Evolutionary conservation across 2,888 invertebrate genomes (phyloP), one percentile per base, ranked within the genome.

Genomic region (Mesopsocus fuscifrons): DNA sequence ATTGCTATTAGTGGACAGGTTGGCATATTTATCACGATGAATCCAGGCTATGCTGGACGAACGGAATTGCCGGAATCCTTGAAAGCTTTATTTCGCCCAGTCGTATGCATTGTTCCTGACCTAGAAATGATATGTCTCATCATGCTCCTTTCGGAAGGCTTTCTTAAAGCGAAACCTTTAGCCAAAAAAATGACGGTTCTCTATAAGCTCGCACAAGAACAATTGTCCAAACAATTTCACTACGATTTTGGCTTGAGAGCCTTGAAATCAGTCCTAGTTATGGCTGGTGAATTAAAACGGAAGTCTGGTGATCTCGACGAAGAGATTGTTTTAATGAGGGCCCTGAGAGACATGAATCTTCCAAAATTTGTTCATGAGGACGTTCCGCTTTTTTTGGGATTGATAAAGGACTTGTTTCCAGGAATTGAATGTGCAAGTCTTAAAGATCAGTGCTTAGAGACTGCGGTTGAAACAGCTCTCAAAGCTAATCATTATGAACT

Each of bases 1-100:
- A 88, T 91, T 46, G 66, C 63, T 5, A 60, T 92, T 58, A 88
- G 91, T 61, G 63, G 68, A 4, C 85, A 88, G 63, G 81, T 89
- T 13, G 91, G 91, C 1, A 80, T 92, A 48, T 94, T 92, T 61
- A 87, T 91, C 44, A 92, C 91, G 1, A 91, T 92, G 88, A 91
- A 92, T 65, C 89, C 89, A 0, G 89, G 89, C 1, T 89, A 91
- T 56, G 87, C 88, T 0, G 88, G 89, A 0, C 74, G 89, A 44
- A 89, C 88, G 0, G 89, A 91, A 56, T 64, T 94, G 22, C 92
- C 91, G 0, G 91, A 91, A 60, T 85, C 85, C 0, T 85, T 92
- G 5, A 92, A 92, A 58, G 84, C 87, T 0, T 63, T 89, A 22
- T 92, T 92, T 60, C 68, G 92, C 8, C 91, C 92, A 0, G 89